Base-by-base conservation (phyloP, 2,797 vertebrate genomes). In the Paguma larvata region DNA sequence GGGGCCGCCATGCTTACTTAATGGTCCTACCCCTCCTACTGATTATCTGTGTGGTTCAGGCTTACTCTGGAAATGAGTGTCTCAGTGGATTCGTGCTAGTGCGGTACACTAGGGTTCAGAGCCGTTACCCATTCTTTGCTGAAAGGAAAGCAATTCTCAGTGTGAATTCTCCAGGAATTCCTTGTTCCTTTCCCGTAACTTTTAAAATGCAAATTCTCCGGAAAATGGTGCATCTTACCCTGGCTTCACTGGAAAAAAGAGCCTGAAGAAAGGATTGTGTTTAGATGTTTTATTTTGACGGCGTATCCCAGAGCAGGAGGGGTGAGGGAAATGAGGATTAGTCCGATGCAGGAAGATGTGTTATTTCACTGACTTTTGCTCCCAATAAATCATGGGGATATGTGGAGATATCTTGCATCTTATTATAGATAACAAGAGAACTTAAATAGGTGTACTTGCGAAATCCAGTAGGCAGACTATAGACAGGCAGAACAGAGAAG, bases 331-430 rank as follows among this genome's bases (percentile, higher is more conserved):
- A 3, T 16, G 48, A 34, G 30, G 38, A 32, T 23, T 15, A 32
- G 14, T 5, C n/a, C 34, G 2, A 12, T 53, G 68, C 34, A 21
- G 25, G 34, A 21, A 6, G 56, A 2, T 51, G 2, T 46, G 32
- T 19, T 2, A n/a, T 4, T n/a, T 2, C 4, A 0, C 11, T 3
- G 30, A 6, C 10, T 10, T 72, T n/a, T 14, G 6, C 15, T n/a
- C 23, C n/a, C n/a, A 11, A 59, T 23, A 63, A n/a, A 9, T 62
- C 38, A 11, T 4, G 27, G 3, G 2, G 30, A 44, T 11, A 8
- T 1, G 7, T 0, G 32, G 68, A 30, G 7, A 30, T 25, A 62
- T 30, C 34, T 62, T 62, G 34, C 11, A 1, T 62, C 79, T 82
- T 18, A 27, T 30, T 75, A 32, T 15, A 30, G 53, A 38, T 41